These are phyloP conservation scores for Barypeithes pellucidus DNA, from an alignment of 2,888 invertebrate species.

Conservation along the genomic window DNA sequence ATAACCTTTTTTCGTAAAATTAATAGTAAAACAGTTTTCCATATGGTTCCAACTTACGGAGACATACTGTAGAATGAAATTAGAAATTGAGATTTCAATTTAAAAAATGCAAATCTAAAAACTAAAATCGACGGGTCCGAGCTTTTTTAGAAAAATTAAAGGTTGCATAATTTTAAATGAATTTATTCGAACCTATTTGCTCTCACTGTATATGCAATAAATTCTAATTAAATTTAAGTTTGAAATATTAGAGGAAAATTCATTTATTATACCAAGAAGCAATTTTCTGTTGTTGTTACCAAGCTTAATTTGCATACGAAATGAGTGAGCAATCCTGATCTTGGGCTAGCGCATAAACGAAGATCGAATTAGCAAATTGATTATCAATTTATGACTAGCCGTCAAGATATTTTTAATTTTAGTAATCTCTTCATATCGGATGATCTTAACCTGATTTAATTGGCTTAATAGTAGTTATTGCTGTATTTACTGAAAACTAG, in stretches of 20 bases:
- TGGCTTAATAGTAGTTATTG: constrained; percentile 21
- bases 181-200: too few species aligned
- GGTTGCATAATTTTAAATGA: too few species aligned
- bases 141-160: too few species aligned
- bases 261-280: constrained; percentile 21
- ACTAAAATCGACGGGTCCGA: too few species aligned
- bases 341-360: constrained; percentile 24
- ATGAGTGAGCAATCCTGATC: constrained; percentile 36
- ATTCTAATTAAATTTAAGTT: constrained; percentile 9
- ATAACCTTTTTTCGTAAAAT: too few species aligned
- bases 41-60: too few species aligned
- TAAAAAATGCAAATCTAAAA: too few species aligned
- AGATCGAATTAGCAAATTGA: constrained; percentile 38
- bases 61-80: too few species aligned
- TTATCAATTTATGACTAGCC: constrained; percentile 36
- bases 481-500: constrained; percentile 15
- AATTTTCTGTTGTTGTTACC: constrained; percentile 34
- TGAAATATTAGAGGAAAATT: constrained; percentile 8
- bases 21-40: too few species aligned
- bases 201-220: neutral
- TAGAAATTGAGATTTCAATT: too few species aligned
- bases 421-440: constrained; percentile 22
- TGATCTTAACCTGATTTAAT: constrained; percentile 30
- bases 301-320: constrained; percentile 32
- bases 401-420: constrained; percentile 33